Evolutionary conservation across 2,797 vertebrate genomes (phyloP), one percentile per base, ranked within the genome.

Genomic region (Paguma larvata): DNA sequence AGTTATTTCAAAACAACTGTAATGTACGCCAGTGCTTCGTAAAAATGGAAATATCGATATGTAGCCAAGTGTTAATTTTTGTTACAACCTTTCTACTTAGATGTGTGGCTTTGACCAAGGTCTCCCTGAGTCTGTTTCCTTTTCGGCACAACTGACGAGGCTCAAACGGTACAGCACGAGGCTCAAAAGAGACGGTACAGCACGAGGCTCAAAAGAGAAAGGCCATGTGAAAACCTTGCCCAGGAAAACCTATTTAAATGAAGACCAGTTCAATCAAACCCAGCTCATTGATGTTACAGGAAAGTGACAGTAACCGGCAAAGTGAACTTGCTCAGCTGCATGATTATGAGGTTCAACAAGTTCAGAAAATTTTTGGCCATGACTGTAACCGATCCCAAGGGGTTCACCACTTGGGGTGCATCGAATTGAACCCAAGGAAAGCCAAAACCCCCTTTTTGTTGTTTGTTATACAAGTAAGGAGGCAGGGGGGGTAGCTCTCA

Each of bases 171-270:
- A 38, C 19, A 62, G 41, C 6, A 12, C 7, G 48, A 89, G 27
- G 34, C 4, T 1, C 34, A 72, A 56, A 25, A 19, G 32, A 75
- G 59, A 59, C 38, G 38, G 38, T 38, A 38, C 19, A 62, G 41
- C 6, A 12, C 7, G 48, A 89, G 27, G 34, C 4, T 1, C 34
- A 72, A 56, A 25, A 19, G 32, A 75, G 59, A 59, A 84, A 63
- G 34, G 6, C 7, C 0, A 0, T 3, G 18, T 21, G 11, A 82
- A 59, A 48, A 25, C 3, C 1, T 21, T 44, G 56, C 14, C 6
- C 27, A 30, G 8, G n/a, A 56, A 84, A 77, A 1, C 2, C 27
- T n/a, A 13, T n/a, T 91, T n/a, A 38, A 70, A 46, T 12, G 27
- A 85, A 83, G 14, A 34, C 18, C 0, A 32, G 0, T 63, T 34